These are phyloP conservation scores for Oreochromis mossambicus DNA, from an alignment of 2,797 vertebrate genomes.

Conservation along the genomic window DNA sequence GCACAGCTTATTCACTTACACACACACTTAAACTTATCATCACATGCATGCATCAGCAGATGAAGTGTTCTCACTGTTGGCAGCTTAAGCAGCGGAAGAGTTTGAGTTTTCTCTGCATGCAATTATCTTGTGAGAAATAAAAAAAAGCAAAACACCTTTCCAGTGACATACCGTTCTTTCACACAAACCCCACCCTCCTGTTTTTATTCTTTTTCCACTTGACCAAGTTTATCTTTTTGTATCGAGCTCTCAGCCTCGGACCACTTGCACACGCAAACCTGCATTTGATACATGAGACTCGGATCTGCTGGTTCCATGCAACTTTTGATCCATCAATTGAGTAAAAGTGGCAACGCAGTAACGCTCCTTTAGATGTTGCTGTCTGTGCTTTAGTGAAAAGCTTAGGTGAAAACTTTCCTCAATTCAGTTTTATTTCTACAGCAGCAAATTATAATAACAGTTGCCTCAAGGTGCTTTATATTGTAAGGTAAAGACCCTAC, in stretches of 20 bases:
- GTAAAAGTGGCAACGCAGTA: not conserved
- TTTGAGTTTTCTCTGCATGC: conserved; percentile 27
- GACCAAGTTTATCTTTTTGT: not conserved
- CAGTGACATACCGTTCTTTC: conserved; percentile 14
- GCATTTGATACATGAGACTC: not conserved
- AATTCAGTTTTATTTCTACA: not conserved
- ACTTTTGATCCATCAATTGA: not conserved
- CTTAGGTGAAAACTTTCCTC: not conserved
- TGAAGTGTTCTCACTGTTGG: conserved; percentile 12
- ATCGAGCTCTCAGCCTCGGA: not conserved
- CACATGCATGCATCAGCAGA: conserved; percentile 22
- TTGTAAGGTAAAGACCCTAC: not conserved
- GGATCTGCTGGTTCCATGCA: not conserved
- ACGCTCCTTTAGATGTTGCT: not conserved
- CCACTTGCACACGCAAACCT: not conserved
- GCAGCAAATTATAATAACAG: not conserved
- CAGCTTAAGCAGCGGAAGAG: conserved; percentile 9
- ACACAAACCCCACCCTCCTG: not conserved
- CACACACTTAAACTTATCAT: not conserved
- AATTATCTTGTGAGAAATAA: conserved; percentile 20
- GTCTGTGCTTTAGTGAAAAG: not conserved
- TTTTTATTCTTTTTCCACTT: not conserved
- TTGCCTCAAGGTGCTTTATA: not conserved
- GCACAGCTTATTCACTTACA: conserved; percentile 11
- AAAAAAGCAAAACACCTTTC: conserved; percentile 6